These are phyloP conservation scores for Platycercus adscitus DNA, from an alignment of 2,113 vertebrate species.

Conservation along the genomic window DNA sequence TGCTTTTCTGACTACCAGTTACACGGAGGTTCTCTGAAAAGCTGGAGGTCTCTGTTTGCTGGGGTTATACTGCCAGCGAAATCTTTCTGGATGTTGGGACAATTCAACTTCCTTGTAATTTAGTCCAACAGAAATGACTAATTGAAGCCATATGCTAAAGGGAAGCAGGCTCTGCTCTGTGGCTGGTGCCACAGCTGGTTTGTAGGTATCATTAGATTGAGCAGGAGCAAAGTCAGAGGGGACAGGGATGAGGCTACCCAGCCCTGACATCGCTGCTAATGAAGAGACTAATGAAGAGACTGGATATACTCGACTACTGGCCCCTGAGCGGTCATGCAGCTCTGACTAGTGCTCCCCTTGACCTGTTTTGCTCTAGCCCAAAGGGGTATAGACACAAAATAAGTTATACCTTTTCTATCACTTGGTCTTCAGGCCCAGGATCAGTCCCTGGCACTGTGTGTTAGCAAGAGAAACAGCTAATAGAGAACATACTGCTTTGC, in stretches of 20 bases:
- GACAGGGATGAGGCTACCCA: background rate
- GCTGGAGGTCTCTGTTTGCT: background rate
- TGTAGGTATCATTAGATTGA: accelerated
- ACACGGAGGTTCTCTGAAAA: background rate
- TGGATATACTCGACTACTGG: accelerated
- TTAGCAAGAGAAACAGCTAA: background rate
- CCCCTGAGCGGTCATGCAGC: background rate
- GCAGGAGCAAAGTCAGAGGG: background rate
- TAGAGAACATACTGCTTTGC: background rate
- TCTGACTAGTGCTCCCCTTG: accelerated
- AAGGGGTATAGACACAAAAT: accelerated
- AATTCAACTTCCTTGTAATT: background rate
- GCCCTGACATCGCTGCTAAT: background rate
- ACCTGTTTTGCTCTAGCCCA: background rate
- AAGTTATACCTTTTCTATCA: background rate
- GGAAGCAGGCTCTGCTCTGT: background rate
- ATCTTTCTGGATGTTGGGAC: background rate
- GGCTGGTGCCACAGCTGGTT: accelerated
- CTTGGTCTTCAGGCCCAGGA: background rate
- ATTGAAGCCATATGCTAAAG: background rate
- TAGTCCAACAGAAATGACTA: background rate
- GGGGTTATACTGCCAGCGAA: background rate
- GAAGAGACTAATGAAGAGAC: background rate
- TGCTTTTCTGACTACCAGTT: background rate
- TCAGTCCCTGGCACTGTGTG: background rate